Evolutionary conservation across 1,140 invertebrate species (phyloP), one percentile per base, ranked within the genome.

Genomic region (Spodoptera frugiperda): DNA sequence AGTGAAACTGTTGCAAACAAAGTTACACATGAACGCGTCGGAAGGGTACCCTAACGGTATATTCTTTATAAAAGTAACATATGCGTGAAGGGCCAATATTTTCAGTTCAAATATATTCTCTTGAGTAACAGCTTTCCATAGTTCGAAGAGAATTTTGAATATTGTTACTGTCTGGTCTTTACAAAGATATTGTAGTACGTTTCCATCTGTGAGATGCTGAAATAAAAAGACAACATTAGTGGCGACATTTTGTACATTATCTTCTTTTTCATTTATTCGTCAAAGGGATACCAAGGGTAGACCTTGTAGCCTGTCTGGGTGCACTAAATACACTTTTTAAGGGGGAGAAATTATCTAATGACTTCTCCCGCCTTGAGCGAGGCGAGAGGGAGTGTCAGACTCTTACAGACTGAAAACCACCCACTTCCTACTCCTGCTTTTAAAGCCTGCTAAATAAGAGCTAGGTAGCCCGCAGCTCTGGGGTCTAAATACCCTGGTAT

Each of bases 111-210:
- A 85, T 10, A 92, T 77, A 30, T 82, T 83, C 77, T 94, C 88
- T 15, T 79, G 70, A 0, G 89, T 72, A 46, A 93, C 85, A 49
- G 81, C 85, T 12, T 84, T 78, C 91, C 93, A 94, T 5, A 94
- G 46, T 61, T 86, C 86, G 14, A 91, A 85, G 8, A 94, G 65
- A 70, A 91, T 84, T 77, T 93, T 87, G 17, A 91, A 83, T 25
- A 94, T 75, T 5, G 84, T 81, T n/a, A 91, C 78, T 0, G 91
- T 84, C 77, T 94, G 89, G n/a, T 91, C 84, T 74, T 85, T 82
- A 70, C 92, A 94, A 3, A 94, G 78, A 76, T 92, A 90, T 39
- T 91, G 79, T 78, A 92, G 84, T 19, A 94, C 86, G 49, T 89
- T 86, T 30, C 82, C 85, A 61, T 89, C 85, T 17, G 87, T 89